These are phyloP conservation scores for Tenualosa thibaudeaui DNA, from an alignment of 2,797 vertebrate genomes.

Conservation along the genomic window DNA sequence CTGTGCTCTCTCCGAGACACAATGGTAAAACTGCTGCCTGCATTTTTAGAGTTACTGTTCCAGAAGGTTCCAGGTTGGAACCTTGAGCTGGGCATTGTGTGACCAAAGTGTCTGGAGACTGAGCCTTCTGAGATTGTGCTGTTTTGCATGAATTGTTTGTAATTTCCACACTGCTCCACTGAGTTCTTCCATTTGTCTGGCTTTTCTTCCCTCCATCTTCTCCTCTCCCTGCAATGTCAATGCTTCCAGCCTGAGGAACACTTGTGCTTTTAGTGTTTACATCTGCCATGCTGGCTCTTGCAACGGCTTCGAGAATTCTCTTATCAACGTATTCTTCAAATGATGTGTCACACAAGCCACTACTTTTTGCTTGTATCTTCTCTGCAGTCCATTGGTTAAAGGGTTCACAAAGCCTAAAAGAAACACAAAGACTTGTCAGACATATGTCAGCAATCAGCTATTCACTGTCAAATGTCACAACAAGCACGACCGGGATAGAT, in stretches of 20 bases:
- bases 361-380: background rate
- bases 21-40: constrained; percentile 79
- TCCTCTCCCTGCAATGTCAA: background rate
- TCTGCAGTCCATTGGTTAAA: background rate
- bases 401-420: background rate
- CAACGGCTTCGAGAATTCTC: background rate
- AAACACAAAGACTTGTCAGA: background rate
- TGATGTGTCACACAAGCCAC: background rate
- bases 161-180: background rate
- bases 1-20: constrained; percentile 77
- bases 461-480: background rate
- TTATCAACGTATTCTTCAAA: background rate
- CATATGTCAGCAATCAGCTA: background rate
- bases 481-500: background rate
- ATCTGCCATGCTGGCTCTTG: background rate
- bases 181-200: background rate
- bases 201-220: background rate
- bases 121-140: background rate
- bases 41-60: constrained; percentile 77
- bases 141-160: background rate
- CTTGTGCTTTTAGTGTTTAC: background rate
- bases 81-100: background rate
- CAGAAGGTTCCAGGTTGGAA: constrained; percentile 65
- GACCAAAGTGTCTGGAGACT: background rate
- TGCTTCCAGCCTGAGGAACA: background rate